Evolutionary conservation across 1,140 invertebrate species (phyloP), one percentile per base, ranked within the genome.

Genomic region (Calephelis virginiensis): DNA sequence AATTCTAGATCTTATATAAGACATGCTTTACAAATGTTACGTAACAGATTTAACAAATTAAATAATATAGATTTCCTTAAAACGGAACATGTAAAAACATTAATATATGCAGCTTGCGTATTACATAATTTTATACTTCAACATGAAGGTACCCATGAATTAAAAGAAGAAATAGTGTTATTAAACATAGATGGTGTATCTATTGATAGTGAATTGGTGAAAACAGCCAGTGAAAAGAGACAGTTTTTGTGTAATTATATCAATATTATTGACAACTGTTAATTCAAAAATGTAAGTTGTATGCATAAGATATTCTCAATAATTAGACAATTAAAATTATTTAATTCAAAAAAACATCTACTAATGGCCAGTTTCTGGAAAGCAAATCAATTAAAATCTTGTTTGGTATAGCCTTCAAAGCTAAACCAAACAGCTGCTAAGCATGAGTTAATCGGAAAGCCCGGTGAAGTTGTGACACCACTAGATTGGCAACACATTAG

Each of bases 161-260:
- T 91, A 9, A 89, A 91, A 62, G 78, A 86, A 70, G 89, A 89
- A 72, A 49, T 74, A 38, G 56, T 59, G 1, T 63, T 85, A 47
- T 67, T 72, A 48, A 86, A 77, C 74, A 80, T 85, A 74, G 82
- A 89, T 71, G 76, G 77, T 64, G 72, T 91, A 37, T 77, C 74
- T 14, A 81, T 91, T 64, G 86, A 89, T 67, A 81, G 70, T 17
- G 73, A 77, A 69, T 75, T 89, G 73, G 86, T 91, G 7, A 81
- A 76, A 64, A 85, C 77, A 62, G 83, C 86, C 48, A 40, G 63
- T 14, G 89, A 91, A 63, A 91, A 91, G 56, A 74, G 89, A 17
- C 83, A 88, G 62, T 91, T 89, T 78, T 63, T 91, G 50, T 91
- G 85, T 81, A 86, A 89, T 68, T 91, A 89, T 68, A 85, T 91